A percentile compares a stretch with the other conserved stretches of the same genome.
Evolutionary conservation across 2,888 invertebrate genomes (phyloP).

Genomic region (Ferrisia virgata): DNA sequence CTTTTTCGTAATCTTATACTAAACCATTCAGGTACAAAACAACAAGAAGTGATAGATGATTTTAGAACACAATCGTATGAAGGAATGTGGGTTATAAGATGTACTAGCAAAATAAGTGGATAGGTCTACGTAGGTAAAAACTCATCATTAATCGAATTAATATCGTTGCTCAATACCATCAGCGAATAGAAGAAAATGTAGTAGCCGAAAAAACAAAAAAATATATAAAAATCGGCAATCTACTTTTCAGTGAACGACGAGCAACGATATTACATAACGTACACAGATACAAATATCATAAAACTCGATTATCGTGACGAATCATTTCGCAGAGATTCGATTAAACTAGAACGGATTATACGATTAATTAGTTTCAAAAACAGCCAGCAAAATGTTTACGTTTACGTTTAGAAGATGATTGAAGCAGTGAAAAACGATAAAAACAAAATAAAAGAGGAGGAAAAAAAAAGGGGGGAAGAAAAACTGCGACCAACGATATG

Average conservation of each 20-base stretch:
- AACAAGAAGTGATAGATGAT: too few relatives aligned
- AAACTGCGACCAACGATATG: neutral
- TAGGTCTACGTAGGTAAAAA: too few relatives aligned
- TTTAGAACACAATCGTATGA: too few relatives aligned
- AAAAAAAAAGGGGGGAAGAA: neutral
- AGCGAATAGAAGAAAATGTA: too few relatives aligned
- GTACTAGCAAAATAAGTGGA: too few relatives aligned
- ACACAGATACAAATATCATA: neutral
- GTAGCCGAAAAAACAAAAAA: too few relatives aligned
- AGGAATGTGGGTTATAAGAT: too few relatives aligned
- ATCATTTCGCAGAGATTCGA: neutral
- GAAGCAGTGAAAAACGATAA: neutral
- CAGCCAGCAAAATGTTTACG: neutral
- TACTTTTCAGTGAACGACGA: neutral
- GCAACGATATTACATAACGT: neutral
- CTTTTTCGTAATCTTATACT: too few relatives aligned
- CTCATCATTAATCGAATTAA: too few relatives aligned
- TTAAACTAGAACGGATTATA: neutral
- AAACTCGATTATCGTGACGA: neutral
- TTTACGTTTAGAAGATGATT: neutral
- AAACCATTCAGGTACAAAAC: too few relatives aligned
- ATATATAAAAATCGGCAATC: too few relatives aligned
- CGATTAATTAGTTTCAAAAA: constrained; percentile 1
- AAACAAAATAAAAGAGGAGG: neutral
- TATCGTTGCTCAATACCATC: too few relatives aligned